Percentiles rank a stretch among this genome's conserved stretches.
These are phyloP conservation scores for Drosophila orosa DNA, from an alignment of 1,140 invertebrate species.

Conservation along the genomic window DNA sequence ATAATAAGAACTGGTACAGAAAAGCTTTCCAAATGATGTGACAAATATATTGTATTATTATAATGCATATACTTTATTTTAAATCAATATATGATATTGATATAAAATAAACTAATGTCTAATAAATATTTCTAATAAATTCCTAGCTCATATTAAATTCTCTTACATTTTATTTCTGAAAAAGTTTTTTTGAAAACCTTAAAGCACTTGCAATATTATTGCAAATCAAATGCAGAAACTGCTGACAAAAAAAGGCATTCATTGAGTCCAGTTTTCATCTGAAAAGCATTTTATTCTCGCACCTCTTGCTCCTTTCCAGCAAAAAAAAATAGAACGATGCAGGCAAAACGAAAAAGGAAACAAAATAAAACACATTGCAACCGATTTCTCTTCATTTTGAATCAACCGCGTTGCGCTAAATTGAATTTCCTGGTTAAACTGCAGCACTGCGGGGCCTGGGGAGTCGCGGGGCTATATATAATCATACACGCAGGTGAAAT, in stretches of 20 bases:
- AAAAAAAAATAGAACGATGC: not conserved
- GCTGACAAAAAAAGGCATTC: not conserved
- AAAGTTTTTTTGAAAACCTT: not conserved
- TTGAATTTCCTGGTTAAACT: constrained; percentile 65
- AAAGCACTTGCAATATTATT: not conserved
- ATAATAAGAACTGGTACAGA: too few species aligned
- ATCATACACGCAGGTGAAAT: constrained; percentile 45
- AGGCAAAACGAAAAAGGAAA: not conserved
- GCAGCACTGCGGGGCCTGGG: not conserved
- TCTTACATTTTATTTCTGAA: not conserved
- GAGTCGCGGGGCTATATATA: constrained; percentile 1
- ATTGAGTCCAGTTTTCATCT: not conserved
- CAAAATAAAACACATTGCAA: constrained; percentile 26
- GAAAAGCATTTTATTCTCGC: not conserved
- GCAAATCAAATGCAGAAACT: not conserved
- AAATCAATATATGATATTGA: too few species aligned
- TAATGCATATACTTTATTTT: too few species aligned
- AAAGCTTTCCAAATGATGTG: too few species aligned
- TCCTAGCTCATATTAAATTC: not conserved
- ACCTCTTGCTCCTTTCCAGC: not conserved
- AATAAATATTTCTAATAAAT: not conserved
- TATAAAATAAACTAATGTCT: too few species aligned
- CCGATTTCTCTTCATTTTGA: constrained; percentile 61
- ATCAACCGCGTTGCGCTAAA: constrained; percentile 57
- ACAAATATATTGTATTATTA: too few species aligned